These are phyloP conservation scores for Bugulina stolonifera DNA, from an alignment of 2,888 invertebrate species.

Conservation along the genomic window DNA sequence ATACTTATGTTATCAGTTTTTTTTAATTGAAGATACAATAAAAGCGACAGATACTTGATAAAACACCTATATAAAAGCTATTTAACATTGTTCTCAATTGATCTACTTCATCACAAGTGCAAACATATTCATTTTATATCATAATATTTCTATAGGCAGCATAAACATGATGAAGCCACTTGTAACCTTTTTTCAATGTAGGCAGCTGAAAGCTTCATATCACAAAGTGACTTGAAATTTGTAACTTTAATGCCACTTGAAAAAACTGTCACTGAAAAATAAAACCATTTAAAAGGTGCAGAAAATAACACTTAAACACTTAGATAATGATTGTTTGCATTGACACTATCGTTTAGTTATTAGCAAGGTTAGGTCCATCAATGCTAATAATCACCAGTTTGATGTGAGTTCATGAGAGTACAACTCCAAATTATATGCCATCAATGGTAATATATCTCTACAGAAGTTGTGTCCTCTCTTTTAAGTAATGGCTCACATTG, in stretches of 20 bases:
- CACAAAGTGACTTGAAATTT: slow-evolving; percentile 1
- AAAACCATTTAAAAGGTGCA: slow-evolving; percentile 3
- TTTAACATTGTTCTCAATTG: not conserved
- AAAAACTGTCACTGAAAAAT: slow-evolving; percentile 23
- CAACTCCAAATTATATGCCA: too few species aligned
- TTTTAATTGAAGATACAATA: slow-evolving; percentile 25
- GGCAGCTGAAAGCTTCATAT: not conserved
- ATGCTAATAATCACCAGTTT: too few species aligned
- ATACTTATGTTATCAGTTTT: slow-evolving; percentile 4
- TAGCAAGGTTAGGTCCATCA: too few species aligned
- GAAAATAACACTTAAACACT: not conserved
- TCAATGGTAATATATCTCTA: too few species aligned
- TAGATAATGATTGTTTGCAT: not conserved
- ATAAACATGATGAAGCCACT: slow-evolving; percentile 23
- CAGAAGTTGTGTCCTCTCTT: too few species aligned
- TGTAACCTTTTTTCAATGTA: not conserved
- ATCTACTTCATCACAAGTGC: slow-evolving; percentile 18
- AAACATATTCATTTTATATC: slow-evolving; percentile 25
- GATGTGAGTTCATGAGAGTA: too few species aligned
- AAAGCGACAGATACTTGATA: slow-evolving; percentile 5
- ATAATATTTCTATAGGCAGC: slow-evolving; percentile 23
- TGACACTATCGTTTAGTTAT: too few species aligned
- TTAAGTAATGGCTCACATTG: too few species aligned
- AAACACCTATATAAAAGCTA: slow-evolving; percentile 4
- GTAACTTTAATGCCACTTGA: slow-evolving; percentile 22